These are phyloP conservation scores for Amphimallon solstitiale DNA, from an alignment of 2,888 invertebrate species.

Conservation along the genomic window DNA sequence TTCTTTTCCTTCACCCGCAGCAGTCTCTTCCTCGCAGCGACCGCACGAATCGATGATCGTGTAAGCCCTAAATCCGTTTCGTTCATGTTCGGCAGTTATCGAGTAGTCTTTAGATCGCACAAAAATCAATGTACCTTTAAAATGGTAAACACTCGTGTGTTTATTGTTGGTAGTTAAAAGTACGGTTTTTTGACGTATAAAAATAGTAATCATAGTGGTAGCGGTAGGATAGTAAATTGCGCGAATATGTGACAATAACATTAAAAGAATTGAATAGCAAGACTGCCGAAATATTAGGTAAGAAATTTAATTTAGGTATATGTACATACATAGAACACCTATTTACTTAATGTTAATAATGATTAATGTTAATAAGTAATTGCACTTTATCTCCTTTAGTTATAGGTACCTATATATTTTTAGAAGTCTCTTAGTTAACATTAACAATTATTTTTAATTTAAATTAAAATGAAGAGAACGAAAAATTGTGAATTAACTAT, in stretches of 20 bases:
- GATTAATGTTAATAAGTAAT: too few species aligned
- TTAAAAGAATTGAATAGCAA: constrained; percentile 13
- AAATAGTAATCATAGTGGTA: constrained; percentile 17
- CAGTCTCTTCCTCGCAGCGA: not conserved
- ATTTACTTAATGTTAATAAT: too few species aligned
- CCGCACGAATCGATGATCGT: constrained; percentile 16
- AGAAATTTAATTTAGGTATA: too few species aligned
- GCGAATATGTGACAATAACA: constrained; percentile 32
- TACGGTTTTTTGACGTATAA: constrained; percentile 13
- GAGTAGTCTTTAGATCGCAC: constrained; percentile 12
- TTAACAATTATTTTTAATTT: too few species aligned
- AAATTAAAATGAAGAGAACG: too few species aligned
- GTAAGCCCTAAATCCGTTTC: constrained; percentile 18
- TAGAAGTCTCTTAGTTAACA: too few species aligned
- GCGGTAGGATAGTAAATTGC: constrained; percentile 1
- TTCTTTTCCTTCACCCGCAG: constrained; percentile 12
- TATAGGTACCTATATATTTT: too few species aligned
- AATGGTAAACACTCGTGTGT: constrained; percentile 36
- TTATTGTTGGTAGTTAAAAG: constrained; percentile 23
- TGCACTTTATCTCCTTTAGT: too few species aligned
- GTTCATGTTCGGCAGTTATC: constrained; percentile 4
- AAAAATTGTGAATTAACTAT: too few species aligned
- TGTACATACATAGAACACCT: too few species aligned
- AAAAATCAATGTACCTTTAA: constrained; percentile 39
- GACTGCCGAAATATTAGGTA: constrained; percentile 15